Conservation (phyloP, 2,797 vertebrate species). For the Sebastes miniatus region DNA sequence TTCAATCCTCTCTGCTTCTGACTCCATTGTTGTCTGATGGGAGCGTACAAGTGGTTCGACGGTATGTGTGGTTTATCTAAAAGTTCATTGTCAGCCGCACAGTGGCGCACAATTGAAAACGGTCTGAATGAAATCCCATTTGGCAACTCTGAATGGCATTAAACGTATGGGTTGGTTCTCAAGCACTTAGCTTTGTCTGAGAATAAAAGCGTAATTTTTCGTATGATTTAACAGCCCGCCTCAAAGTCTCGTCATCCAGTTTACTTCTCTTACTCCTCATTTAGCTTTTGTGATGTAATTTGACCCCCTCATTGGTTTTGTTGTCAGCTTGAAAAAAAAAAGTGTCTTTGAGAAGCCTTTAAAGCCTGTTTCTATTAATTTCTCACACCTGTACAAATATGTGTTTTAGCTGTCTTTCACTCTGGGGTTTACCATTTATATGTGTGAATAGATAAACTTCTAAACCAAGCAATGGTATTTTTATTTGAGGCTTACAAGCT, state of each 20-base stretch:
- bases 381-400: constrained; percentile 15
- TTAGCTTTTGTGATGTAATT: constrained; percentile 4
- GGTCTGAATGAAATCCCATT: background rate
- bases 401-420: background rate
- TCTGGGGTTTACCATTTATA: constrained; percentile 7
- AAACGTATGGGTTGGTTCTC: constrained; percentile 3
- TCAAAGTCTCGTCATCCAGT: background rate
- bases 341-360: background rate
- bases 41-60: background rate
- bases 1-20: background rate
- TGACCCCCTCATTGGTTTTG: background rate
- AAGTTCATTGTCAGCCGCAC: constrained; percentile 2
- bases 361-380: constrained; percentile 4
- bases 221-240: background rate
- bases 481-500: constrained; percentile 36
- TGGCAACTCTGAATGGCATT: background rate
- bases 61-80: background rate
- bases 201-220: constrained; percentile 2
- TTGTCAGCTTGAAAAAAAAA: background rate
- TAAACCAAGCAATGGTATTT: constrained; percentile 16
- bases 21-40: constrained; percentile 27
- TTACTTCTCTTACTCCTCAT: constrained; percentile 1
- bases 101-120: background rate
- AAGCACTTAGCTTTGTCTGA: constrained; percentile 16
- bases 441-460: constrained; percentile 29